Percentiles rank a stretch among this genome's conserved stretches.
phyloP scores from a whole-genome alignment of 2,113 vertebrate genomes.

The Halcyon malimbica region DNA sequence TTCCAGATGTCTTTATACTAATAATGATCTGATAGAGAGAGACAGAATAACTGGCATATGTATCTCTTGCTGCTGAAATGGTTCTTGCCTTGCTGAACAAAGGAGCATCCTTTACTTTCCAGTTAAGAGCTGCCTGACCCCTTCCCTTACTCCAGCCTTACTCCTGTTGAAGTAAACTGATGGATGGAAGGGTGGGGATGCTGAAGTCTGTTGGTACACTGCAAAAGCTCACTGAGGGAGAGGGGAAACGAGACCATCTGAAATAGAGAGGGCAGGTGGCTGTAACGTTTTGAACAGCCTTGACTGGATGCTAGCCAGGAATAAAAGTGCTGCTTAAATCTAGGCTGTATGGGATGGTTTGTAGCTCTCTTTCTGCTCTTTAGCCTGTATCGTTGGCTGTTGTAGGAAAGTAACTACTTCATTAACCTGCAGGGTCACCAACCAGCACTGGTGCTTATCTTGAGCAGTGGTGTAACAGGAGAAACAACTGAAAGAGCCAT shows the following conservation, averaged over 20 bases:
- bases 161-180: neutral
- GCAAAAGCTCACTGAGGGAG: neutral
- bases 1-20: neutral
- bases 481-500: neutral
- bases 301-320: neutral
- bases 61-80: neutral
- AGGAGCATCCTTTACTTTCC: neutral
- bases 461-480: neutral
- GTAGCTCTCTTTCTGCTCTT: neutral
- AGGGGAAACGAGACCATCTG: fast-evolving
- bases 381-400: neutral
- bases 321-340: neutral
- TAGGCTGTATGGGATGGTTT: neutral
- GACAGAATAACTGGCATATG: neutral
- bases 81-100: neutral
- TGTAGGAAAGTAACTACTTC: neutral
- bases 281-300: neutral
- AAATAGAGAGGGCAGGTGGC: neutral
- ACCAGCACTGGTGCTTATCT: neutral
- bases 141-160: neutral
- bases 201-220: neutral
- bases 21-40: neutral
- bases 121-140: neutral
- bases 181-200: neutral
- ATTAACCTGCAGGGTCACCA: neutral